Percentiles rank a stretch among this genome's conserved stretches.
phyloP scores from a whole-genome alignment of 2,113 vertebrate species.

The Hyperoodon ampullatus region DNA sequence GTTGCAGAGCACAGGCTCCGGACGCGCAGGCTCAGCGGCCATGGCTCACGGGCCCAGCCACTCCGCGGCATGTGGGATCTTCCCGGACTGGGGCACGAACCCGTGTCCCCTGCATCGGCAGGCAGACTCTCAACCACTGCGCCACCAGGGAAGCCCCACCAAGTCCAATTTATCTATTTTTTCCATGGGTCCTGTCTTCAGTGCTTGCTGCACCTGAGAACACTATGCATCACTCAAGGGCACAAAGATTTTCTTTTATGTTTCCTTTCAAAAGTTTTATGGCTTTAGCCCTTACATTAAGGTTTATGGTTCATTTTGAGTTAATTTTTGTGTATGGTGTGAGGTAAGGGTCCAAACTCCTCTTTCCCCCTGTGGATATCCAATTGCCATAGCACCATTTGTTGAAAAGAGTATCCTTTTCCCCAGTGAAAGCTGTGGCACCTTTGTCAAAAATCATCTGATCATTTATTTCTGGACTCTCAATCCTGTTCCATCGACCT shows the following conservation, averaged over 20 bases:
- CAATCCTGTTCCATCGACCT: rapidly evolving
- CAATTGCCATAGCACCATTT: too few relatives aligned
- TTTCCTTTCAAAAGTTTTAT: background rate
- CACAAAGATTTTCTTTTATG: background rate
- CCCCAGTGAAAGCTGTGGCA: background rate
- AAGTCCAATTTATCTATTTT: rapidly evolving
- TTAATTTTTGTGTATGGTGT: background rate
- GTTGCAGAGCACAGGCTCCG: too few relatives aligned
- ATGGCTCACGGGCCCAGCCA: too few relatives aligned
- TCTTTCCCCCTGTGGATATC: too few relatives aligned
- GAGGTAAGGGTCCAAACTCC: background rate
- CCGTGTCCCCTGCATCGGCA: too few relatives aligned
- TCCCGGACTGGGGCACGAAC: too few relatives aligned
- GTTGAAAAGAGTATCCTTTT: background rate
- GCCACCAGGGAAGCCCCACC: too few relatives aligned
- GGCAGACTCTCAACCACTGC: too few relatives aligned
- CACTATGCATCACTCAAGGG: rapidly evolving
- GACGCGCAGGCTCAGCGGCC: too few relatives aligned
- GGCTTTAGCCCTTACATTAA: background rate
- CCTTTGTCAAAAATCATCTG: background rate
- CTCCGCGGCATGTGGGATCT: too few relatives aligned
- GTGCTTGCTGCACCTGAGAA: rapidly evolving
- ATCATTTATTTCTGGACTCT: background rate
- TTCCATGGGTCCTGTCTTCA: rapidly evolving
- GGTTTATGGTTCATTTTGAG: background rate